Conservation (phyloP, 2,113 vertebrate genomes). For the Smithornis capensis region DNA sequence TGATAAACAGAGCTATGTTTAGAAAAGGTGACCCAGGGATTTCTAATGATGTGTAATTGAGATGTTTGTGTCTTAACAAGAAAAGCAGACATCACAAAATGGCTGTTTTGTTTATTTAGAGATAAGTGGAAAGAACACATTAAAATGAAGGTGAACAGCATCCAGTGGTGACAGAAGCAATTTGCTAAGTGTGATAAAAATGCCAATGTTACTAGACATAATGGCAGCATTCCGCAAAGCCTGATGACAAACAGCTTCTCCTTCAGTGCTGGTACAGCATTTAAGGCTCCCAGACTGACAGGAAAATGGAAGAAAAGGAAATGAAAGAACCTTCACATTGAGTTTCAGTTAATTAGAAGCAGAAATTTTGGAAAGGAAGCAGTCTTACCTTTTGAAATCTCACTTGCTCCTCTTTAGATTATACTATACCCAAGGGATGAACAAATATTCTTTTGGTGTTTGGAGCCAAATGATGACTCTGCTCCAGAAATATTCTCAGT, state of each 20-base stretch:
- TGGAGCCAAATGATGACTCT: not conserved
- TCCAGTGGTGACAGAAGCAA: not conserved
- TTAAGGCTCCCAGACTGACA: not conserved
- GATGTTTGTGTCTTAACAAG: not conserved
- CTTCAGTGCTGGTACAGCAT: not conserved
- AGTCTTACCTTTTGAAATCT: constrained; percentile 31
- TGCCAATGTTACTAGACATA: not conserved
- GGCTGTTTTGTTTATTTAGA: not conserved
- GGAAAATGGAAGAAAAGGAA: not conserved
- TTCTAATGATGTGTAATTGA: not conserved
- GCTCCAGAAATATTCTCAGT: not conserved
- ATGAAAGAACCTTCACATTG: not conserved
- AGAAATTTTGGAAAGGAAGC: not conserved
- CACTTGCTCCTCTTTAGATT: not conserved
- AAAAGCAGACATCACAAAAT: constrained; percentile 13
- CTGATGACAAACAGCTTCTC: constrained; percentile 17
- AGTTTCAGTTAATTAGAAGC: constrained; percentile 25
- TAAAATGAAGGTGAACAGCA: constrained; percentile 7
- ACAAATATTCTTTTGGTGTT: constrained; percentile 9
- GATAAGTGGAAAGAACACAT: not conserved
- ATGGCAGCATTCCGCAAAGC: not conserved
- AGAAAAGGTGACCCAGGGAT: not conserved
- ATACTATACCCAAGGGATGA: not conserved
- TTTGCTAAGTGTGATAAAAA: constrained; percentile 9
- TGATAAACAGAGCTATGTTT: not conserved